Evolutionary conservation across 2,113 vertebrate species (phyloP).

Genomic region (Ctenodactylus gundi): DNA sequence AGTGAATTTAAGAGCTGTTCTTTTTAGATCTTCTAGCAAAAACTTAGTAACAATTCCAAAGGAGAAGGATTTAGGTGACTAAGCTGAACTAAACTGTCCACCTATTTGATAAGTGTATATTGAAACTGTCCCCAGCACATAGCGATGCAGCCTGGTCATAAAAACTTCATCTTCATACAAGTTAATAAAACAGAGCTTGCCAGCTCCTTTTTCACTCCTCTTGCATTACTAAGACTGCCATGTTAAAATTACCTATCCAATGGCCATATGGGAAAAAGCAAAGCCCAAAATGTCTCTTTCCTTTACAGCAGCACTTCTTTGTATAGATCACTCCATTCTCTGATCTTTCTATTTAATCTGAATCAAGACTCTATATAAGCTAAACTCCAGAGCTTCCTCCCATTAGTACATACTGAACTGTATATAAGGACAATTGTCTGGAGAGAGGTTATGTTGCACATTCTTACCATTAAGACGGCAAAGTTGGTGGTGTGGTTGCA

Average conservation of each 20-base stretch:
- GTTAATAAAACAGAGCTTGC: background rate
- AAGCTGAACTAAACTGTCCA: background rate
- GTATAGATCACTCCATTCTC: background rate
- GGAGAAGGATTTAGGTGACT: background rate
- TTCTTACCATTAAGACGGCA: conserved; percentile 84
- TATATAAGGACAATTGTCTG: background rate
- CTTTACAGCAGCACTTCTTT: background rate
- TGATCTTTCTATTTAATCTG: background rate
- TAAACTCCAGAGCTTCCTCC: background rate
- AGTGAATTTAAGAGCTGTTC: background rate
- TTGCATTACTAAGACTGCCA: background rate
- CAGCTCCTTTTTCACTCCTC: background rate
- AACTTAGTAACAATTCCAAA: background rate
- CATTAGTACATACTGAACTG: background rate
- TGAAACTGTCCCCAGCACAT: background rate
- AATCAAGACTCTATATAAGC: background rate
- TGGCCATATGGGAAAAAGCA: background rate
- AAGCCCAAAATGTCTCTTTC: background rate
- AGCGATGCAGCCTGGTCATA: background rate
- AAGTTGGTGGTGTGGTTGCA: conserved; percentile 87
- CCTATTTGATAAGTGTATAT: background rate
- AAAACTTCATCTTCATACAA: background rate
- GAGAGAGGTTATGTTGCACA: background rate
- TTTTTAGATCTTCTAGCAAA: background rate
- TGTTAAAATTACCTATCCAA: background rate